Percentiles rank a stretch among this genome's conserved stretches.
These are phyloP conservation scores for Apis laboriosa DNA, from an alignment of 1,140 invertebrate genomes.

Conservation along the genomic window DNA sequence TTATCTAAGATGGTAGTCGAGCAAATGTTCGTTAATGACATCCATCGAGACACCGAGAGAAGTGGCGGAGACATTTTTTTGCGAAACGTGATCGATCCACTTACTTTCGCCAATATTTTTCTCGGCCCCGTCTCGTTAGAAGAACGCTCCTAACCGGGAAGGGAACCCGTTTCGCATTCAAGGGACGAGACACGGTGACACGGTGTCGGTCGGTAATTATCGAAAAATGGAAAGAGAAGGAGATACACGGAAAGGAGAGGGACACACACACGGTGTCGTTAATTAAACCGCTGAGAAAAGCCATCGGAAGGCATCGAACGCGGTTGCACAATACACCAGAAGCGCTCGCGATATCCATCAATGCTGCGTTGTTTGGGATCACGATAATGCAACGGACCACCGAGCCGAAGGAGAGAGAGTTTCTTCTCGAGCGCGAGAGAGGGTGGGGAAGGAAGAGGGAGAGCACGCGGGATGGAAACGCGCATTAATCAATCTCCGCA, in stretches of 20 bases:
- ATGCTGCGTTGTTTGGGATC: constrained; percentile 59
- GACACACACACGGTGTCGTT: constrained; percentile 7
- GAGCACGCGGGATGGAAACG: constrained; percentile 58
- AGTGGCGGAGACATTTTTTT: not conserved
- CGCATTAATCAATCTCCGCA: constrained; percentile 67
- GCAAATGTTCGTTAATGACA: constrained; percentile 14
- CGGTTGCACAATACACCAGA: constrained; percentile 65
- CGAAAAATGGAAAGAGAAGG: constrained; percentile 43
- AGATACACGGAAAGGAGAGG: not conserved
- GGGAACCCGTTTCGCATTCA: constrained; percentile 1
- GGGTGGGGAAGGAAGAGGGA: not conserved
- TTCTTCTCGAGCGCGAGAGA: constrained; percentile 49
- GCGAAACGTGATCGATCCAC: not conserved
- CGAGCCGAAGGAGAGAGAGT: constrained; percentile 50
- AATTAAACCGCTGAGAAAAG: constrained; percentile 56
- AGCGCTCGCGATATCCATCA: constrained; percentile 65
- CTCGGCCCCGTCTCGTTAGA: constrained; percentile 41
- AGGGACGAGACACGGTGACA: constrained; percentile 33
- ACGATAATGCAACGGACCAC: constrained; percentile 66
- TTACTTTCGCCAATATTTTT: constrained; percentile 51
- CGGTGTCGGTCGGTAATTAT: constrained; percentile 52
- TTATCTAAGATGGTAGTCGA: not conserved
- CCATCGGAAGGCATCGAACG: constrained; percentile 54
- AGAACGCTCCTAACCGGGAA: not conserved
- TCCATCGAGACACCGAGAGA: not conserved